Evolutionary conservation across 35 echinoderm and acorn worm genomes (phyloP).

Genomic region (Eucidaris tribuloides): DNA sequence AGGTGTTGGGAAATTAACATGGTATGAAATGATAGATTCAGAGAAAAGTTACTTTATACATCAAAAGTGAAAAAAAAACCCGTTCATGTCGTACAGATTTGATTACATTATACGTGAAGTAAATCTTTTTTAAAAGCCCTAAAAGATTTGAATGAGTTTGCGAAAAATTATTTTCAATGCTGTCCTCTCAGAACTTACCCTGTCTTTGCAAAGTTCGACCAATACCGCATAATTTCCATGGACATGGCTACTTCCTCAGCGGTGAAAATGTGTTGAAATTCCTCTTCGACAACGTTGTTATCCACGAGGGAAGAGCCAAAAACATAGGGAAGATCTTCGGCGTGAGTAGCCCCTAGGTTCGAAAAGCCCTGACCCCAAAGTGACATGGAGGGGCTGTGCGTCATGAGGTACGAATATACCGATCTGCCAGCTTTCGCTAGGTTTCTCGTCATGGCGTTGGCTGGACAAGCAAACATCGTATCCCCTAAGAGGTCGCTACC

Average conservation of each 20-base stretch:
- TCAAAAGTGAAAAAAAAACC: no score
- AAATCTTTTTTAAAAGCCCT: no score
- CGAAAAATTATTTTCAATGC: no score
- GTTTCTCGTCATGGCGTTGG: background rate
- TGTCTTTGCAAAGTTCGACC: slow-evolving; percentile 34
- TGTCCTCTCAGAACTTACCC: no score
- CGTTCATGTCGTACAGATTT: no score
- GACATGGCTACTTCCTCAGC: background rate
- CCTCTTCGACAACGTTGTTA: background rate
- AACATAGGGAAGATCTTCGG: background rate
- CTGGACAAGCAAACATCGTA: background rate
- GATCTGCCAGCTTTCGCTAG: background rate
- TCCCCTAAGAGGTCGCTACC: no score
- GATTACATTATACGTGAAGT: no score
- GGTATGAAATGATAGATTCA: no score
- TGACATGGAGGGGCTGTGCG: background rate
- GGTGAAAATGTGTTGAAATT: background rate
- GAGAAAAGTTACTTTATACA: no score
- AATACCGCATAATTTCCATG: background rate
- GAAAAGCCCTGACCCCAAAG: background rate
- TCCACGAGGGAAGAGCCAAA: background rate
- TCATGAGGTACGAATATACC: background rate
- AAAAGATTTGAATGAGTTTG: no score
- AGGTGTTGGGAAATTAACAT: no score
- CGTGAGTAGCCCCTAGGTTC: background rate